Evolutionary conservation across 2,888 invertebrate genomes (phyloP).

Genomic region (Unio pictorum): DNA sequence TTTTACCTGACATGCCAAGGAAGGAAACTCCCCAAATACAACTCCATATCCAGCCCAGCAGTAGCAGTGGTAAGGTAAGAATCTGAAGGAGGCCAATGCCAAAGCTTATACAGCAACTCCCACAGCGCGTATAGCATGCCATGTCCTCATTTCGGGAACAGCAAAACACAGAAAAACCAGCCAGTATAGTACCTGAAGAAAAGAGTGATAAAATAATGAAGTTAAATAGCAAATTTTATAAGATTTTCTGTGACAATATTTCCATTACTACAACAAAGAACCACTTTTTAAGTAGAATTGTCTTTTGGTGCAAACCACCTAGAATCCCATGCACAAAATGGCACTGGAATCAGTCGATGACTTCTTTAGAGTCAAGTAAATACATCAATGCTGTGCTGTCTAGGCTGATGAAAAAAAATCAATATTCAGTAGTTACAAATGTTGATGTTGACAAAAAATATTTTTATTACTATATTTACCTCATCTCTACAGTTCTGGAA

Average conservation of each 20-base stretch:
- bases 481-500: no score
- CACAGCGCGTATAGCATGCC: conserved; percentile 24
- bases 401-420: no score
- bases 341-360: no score
- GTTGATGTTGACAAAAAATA: no score
- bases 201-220: neutral
- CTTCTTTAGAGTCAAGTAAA: no score
- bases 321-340: no score
- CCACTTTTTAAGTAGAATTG: no score
- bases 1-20: conserved; percentile 54
- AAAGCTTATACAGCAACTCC: conserved; percentile 44
- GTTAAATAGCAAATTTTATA: no score
- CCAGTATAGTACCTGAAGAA: conserved; percentile 46
- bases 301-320: no score
- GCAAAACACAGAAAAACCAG: conserved; percentile 44
- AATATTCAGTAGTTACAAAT: no score
- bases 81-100: conserved; percentile 52
- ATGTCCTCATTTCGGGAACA: conserved; percentile 49
- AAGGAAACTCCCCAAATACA: conserved; percentile 59
- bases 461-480: no score
- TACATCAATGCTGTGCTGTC: no score
- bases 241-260: neutral
- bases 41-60: conserved; percentile 62
- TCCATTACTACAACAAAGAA: neutral
- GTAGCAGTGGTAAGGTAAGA: conserved; percentile 38